Evolutionary conservation across 2,888 invertebrate genomes (phyloP), one percentile per base, ranked within the genome.

Genomic region (Orchesella flavescens): DNA sequence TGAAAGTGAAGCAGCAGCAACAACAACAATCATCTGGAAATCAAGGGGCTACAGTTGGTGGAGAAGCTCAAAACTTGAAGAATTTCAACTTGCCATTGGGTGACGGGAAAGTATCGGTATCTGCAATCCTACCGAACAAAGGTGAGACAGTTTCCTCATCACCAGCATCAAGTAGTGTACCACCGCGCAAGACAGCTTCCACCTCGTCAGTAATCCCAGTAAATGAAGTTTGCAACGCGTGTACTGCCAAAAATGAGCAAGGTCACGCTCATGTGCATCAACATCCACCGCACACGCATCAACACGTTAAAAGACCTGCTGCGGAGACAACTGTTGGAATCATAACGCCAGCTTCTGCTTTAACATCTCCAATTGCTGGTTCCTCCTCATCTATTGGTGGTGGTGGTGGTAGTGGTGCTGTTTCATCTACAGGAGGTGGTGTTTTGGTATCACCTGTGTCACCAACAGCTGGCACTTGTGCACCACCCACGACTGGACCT

Each of bases 231-330:
- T 84, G 73, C 68, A 77, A 72, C 23, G 53, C 78, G 23, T 78
- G 74, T 55, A 74, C 84, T 66, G 80, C 85, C 19, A 84, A 87
- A 71, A 61, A 3, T 49, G 46, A 46, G 49, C 53, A 43, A 66
- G 85, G 84, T 65, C 84, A 81, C 69, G 82, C 53, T 24, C 89
- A 89, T 46, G 91, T 90, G 86, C 89, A 89, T 63, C 90, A 68
- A 23, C 49, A 49, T 49, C 76, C 19, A 24, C 85, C 46, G 76
- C 82, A 83, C 71, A 72, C 74, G 83, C 82, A 79, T 81, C 83
- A 72, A 69, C 69, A 81, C 78, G 81, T 86, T 83, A 61, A 85
- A 71, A 76, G 68, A 68, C 68, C 84, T 10, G 81, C 85, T 91
- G 69, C 77, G 12, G 79, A 55, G 19, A 46, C 68, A 4, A 68